phyloP scores from a whole-genome alignment of 2,113 vertebrate species.

The Vimba vimba region DNA sequence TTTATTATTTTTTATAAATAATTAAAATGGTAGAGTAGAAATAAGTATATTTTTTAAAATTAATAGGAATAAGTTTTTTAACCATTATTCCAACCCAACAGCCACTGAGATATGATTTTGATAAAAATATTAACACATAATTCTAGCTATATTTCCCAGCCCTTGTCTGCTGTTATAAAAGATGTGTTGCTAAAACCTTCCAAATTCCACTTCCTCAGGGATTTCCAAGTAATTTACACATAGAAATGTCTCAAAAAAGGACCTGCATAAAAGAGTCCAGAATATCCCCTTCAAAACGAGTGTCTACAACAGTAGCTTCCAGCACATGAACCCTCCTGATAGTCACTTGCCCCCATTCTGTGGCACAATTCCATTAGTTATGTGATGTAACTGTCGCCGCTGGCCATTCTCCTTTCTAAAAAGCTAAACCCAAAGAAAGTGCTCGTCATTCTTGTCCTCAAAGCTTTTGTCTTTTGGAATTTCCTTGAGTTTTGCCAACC shows the following conservation, averaged over 20 bases:
- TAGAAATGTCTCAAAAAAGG: neutral
- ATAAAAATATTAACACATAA: neutral
- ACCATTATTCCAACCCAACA: neutral
- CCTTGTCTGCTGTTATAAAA: neutral
- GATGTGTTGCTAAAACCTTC: neutral
- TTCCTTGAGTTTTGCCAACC: neutral
- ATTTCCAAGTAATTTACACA: neutral
- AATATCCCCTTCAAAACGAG: neutral
- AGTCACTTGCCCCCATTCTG: neutral
- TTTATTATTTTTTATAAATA: too few species aligned
- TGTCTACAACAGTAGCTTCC: neutral
- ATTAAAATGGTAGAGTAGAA: too few species aligned
- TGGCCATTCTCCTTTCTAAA: neutral
- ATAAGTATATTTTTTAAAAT: too few species aligned
- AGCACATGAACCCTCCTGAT: conserved; percentile 23
- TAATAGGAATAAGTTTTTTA: too few species aligned
- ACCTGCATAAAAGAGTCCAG: neutral
- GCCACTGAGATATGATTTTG: neutral
- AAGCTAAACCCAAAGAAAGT: neutral
- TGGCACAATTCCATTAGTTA: conserved; percentile 19
- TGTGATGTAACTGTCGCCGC: neutral
- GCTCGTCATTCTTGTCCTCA: neutral
- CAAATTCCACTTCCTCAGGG: neutral
- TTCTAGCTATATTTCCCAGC: neutral
- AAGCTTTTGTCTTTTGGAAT: conserved; percentile 1